These are phyloP conservation scores for Paragorgia papillata DNA, from an alignment of 92 coral and sea anemone species.

Conservation along the genomic window DNA sequence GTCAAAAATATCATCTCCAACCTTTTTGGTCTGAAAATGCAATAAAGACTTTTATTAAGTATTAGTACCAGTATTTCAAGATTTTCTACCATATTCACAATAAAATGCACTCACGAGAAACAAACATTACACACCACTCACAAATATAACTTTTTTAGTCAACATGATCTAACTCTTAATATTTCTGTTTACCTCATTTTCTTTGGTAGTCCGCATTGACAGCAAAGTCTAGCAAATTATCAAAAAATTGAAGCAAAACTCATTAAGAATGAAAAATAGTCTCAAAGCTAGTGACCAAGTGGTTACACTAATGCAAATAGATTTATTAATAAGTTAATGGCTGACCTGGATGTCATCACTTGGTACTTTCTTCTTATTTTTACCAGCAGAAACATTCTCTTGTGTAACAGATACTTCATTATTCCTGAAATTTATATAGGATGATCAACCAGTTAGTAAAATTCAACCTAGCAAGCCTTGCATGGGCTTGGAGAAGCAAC, in stretches of 20 bases:
- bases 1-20: conserved; percentile 93
- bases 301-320: too few relatives aligned
- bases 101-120: background rate
- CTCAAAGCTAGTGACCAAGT: too few relatives aligned
- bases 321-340: too few relatives aligned
- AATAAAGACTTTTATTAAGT: background rate
- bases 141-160: too few relatives aligned
- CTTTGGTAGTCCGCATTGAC: conserved; percentile 88
- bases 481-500: too few relatives aligned
- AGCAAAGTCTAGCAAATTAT: conserved; percentile 65
- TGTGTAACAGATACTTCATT: conserved; percentile 1
- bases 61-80: too few relatives aligned
- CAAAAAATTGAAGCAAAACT: conserved; percentile 7
- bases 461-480: too few relatives aligned
- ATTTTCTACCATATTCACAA: background rate
- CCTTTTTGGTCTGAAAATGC: conserved; percentile 79
- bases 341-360: conserved; percentile 42
- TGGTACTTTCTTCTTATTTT: conserved; percentile 25
- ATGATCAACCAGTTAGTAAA: background rate
- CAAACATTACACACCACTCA: too few relatives aligned
- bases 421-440: background rate
- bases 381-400: conserved; percentile 21
- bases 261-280: background rate
- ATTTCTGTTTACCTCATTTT: conserved; percentile 73
- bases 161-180: background rate